phyloP scores from a whole-genome alignment of 2,888 invertebrate genomes.

The Rhorus exstirpatorius region DNA sequence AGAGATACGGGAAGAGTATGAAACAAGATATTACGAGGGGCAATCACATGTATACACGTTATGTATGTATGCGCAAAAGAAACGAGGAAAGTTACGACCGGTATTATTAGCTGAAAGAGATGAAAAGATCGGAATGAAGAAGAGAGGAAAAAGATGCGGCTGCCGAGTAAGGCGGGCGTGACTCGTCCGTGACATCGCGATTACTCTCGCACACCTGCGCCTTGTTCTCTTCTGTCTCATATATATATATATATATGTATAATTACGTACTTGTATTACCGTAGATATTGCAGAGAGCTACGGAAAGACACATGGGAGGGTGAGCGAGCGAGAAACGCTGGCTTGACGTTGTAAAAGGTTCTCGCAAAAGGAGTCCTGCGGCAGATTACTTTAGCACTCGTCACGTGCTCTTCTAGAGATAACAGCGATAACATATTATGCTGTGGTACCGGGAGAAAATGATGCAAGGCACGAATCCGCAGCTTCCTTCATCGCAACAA shows the following conservation, averaged over 20 bases:
- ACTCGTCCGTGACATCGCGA: conserved; percentile 85
- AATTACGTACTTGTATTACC: neutral
- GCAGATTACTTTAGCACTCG: conserved; percentile 83
- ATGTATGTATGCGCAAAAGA: conserved; percentile 14
- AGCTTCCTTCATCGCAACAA: conserved; percentile 33
- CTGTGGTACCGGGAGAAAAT: conserved; percentile 56
- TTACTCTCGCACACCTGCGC: conserved; percentile 85
- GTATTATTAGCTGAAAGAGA: conserved; percentile 63
- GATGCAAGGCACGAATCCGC: conserved; percentile 77
- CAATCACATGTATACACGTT: conserved; percentile 10
- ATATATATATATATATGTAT: neutral
- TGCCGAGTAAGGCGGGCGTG: conserved; percentile 77
- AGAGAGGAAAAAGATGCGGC: conserved; percentile 56
- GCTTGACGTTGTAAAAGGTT: conserved; percentile 70
- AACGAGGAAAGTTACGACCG: conserved; percentile 45
- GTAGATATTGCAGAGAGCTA: neutral
- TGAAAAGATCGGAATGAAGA: conserved; percentile 64
- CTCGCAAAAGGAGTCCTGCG: conserved; percentile 68
- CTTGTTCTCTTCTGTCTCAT: conserved; percentile 43
- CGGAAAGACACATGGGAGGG: neutral
- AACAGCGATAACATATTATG: conserved; percentile 49
- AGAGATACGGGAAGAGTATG: conserved; percentile 61
- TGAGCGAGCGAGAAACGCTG: conserved; percentile 22
- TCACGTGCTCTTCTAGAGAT: conserved; percentile 78
- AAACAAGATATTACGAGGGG: conserved; percentile 76